A percentile compares a stretch with the other conserved stretches of the same genome.
Evolutionary conservation across 2,113 vertebrate species (phyloP).

Genomic region (Chaenocephalus aceratus): DNA sequence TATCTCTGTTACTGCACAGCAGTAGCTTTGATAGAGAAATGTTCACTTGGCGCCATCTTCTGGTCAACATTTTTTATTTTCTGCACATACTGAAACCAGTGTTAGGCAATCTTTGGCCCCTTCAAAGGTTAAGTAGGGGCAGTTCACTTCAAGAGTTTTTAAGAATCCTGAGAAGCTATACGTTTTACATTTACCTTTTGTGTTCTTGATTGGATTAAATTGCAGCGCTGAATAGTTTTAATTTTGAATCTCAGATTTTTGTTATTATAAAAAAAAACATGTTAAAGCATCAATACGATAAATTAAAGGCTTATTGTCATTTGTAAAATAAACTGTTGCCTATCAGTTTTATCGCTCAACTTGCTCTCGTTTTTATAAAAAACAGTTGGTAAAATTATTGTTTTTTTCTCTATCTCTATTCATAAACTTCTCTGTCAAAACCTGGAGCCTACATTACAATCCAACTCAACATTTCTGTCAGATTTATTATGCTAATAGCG

Average conservation of each 20-base stretch:
- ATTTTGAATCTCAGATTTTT: background rate
- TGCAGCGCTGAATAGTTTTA: background rate
- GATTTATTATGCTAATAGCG: too few relatives aligned
- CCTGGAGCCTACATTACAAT: too few relatives aligned
- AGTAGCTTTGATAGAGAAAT: background rate
- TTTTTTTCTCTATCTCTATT: background rate
- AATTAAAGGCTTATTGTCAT: background rate
- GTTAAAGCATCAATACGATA: background rate
- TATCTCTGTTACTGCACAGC: background rate
- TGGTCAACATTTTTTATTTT: slow-evolving; percentile 19
- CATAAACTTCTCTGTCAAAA: too few relatives aligned
- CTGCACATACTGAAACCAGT: too few relatives aligned
- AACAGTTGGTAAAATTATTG: background rate
- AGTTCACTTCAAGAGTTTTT: background rate
- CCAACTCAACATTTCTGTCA: too few relatives aligned
- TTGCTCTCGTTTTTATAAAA: background rate
- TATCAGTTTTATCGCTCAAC: background rate
- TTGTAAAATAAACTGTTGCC: background rate
- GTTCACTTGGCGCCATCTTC: slow-evolving; percentile 51
- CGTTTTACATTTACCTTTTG: background rate
- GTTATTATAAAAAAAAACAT: background rate
- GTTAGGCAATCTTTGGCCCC: background rate
- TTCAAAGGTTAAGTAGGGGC: background rate
- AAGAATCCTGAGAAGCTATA: background rate
- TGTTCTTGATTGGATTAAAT: background rate